A percentile compares a stretch with the other conserved stretches of the same genome.
phyloP scores from a whole-genome alignment of 2,888 invertebrate genomes.

The Lordiphosa fenestrarum region DNA sequence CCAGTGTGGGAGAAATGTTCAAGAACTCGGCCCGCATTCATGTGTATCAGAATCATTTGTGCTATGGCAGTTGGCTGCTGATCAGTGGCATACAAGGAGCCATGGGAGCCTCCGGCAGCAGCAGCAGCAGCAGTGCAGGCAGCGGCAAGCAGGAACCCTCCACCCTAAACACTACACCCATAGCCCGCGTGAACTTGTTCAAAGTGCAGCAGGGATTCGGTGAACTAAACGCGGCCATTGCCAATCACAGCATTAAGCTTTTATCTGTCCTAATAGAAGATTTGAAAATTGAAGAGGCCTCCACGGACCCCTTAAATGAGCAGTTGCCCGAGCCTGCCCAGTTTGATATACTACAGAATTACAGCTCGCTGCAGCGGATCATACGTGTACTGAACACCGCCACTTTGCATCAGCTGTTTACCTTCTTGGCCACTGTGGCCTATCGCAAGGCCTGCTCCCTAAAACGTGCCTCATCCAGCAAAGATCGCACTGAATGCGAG shows the following conservation, averaged over 20 bases:
- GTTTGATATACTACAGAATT: constrained; percentile 80
- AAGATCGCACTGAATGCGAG: constrained; percentile 89
- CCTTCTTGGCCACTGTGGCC: constrained; percentile 92
- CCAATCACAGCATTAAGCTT: constrained; percentile 90
- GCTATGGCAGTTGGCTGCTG: constrained; percentile 93
- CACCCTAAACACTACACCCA: constrained; percentile 67
- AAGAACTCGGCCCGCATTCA: constrained; percentile 91
- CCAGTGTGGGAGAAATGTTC: constrained; percentile 89
- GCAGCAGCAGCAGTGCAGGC: constrained; percentile 73
- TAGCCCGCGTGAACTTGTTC: constrained; percentile 85
- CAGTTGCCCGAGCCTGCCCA: constrained; percentile 77
- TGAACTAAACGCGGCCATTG: constrained; percentile 93
- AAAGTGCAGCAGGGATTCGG: constrained; percentile 92
- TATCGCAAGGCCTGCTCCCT: constrained; percentile 94
- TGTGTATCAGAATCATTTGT: constrained; percentile 93
- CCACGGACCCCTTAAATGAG: constrained; percentile 46
- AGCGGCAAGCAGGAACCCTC: too few species aligned
- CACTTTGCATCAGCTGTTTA: constrained; percentile 85
- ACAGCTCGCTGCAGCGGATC: constrained; percentile 81
- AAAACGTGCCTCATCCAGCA: constrained; percentile 87
- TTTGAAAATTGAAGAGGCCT: constrained; percentile 79
- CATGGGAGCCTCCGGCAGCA: constrained; percentile 84
- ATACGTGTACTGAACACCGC: constrained; percentile 81
- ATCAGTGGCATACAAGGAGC: constrained; percentile 93
- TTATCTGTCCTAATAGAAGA: constrained; percentile 79